Evolutionary conservation across 2,888 invertebrate genomes (phyloP), one percentile per base, ranked within the genome.

Genomic region (Boloria selene): DNA sequence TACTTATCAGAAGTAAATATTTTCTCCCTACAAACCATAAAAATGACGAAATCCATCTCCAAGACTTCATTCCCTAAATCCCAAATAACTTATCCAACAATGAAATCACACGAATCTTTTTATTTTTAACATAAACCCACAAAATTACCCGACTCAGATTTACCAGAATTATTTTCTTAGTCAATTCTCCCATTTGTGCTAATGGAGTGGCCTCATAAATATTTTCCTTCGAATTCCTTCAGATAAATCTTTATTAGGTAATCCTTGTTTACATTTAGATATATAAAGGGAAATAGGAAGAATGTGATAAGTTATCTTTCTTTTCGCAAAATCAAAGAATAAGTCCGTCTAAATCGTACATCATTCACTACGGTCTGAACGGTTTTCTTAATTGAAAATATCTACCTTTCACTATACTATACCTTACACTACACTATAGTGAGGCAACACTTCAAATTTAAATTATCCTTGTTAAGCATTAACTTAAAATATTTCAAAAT

Each of bases 121-220:
- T 64, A 67, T 67, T 69, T 64, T 62, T 50, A 64, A 69, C 54
- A 64, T 60, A 69, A 62, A 68, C 59, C 67, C 51, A 67, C 55
- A 44, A 53, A 68, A 63, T 68, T 62, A 55, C 60, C 47, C 63
- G 49, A 64, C 52, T 65, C 69, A 66, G 67, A 72, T 72, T 70
- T 73, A 74, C 68, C 62, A 51, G 71, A 75, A 74, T 76, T 75
- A 77, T 77, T 75, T 77, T 76, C 74, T 71, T 72, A 74, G 72
- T 74, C 73, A 73, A 76, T 74, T 73, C 73, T 55, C 70, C 75
- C 76, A 77, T 77, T 77, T 75, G 72, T 69, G 72, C 72, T 74
- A 76, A 74, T 75, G 75, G 73, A 73, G 63, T 64, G 64, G 69
- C 59, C 62, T 69, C 74, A 65, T 74, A 75, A 75, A 73, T 75